Evolutionary conservation across 2,888 invertebrate genomes (phyloP), one percentile per base, ranked within the genome.

Genomic region (Ophion obscuratus): DNA sequence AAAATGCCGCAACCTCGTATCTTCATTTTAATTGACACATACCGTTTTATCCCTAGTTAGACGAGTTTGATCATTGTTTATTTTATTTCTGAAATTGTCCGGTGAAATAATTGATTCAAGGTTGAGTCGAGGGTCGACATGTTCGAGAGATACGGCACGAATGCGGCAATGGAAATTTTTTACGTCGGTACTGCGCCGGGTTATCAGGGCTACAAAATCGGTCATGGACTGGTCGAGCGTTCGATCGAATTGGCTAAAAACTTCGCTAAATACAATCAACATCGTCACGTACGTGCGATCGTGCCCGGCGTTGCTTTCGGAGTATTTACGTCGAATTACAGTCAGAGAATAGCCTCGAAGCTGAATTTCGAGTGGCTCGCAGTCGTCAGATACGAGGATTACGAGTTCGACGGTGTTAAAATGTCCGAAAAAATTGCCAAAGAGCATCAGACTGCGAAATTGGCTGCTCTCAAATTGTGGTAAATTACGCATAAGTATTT

Each of bases 131-230:
- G 82, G 31, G 91, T 91, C 27, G 88, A 93, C 91, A 93, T 97
- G 0, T 96, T 96, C 92, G 94, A 96, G 81, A 94, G 95, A 92
- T 96, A 95, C 90, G 93, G 95, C 10, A 95, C 95, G 0, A 95
- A 95, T 74, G 96, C 96, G 89, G 94, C 96, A 0, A 91, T 96
- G 86, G 97, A 97, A 93, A 92, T 97, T 17, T 96, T 96, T 96
- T 97, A 97, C 90, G 90, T 97, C 53, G 96, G 95, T 2, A 96
- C 96, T 0, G 90, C 95, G 20, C 94, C 95, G 0, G 94, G 95
- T 20, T 96, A 95, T 89, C 95, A 95, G 84, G 91, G 94, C 0
- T 94, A 94, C n/a, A 95, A 95, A 6, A 94, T 97, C 10, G 97
- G 94, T 0, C 93, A 90, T 2, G 91, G 94, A 17, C 91, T 97